Percentiles rank a stretch among this genome's conserved stretches.
These are phyloP conservation scores for Xerus rutilus DNA, from an alignment of 2,797 vertebrate genomes.

Conservation along the genomic window DNA sequence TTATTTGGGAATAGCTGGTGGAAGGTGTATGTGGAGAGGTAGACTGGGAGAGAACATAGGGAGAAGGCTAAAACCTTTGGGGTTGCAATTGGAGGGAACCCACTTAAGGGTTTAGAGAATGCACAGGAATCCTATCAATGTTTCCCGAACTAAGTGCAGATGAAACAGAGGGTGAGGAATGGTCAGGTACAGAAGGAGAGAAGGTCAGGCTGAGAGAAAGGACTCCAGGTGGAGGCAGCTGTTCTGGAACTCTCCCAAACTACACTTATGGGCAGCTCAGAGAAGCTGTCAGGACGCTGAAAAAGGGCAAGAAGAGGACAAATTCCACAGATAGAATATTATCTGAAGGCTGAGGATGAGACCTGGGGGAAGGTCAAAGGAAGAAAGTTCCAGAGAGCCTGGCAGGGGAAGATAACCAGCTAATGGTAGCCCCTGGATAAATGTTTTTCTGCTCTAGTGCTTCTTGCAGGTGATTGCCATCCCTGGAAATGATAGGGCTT, in stretches of 20 bases:
- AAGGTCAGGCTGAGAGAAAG: slow-evolving; percentile 43
- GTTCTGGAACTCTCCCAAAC: slow-evolving; percentile 54
- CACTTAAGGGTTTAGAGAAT: neutral
- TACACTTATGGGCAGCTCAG: neutral
- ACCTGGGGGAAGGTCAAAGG: neutral
- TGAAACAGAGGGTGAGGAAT: neutral
- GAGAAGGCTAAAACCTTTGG: neutral
- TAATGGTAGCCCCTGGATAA: neutral
- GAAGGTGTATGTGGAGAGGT: neutral
- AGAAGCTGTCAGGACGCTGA: neutral
- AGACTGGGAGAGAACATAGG: neutral
- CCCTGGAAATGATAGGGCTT: neutral
- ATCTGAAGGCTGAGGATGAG: neutral
- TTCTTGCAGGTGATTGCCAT: neutral
- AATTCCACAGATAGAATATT: slow-evolving; percentile 3
- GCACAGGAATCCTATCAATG: neutral
- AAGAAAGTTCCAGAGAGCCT: neutral
- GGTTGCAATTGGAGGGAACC: neutral
- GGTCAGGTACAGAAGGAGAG: neutral
- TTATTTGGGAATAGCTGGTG: neutral
- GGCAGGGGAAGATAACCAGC: neutral
- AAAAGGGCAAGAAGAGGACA: slow-evolving; percentile 47
- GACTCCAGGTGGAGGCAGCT: slow-evolving; percentile 33
- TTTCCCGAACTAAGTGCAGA: neutral
- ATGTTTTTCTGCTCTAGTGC: neutral